Conservation (phyloP, 2,797 vertebrate species). For the Halcyon chelicuti region DNA sequence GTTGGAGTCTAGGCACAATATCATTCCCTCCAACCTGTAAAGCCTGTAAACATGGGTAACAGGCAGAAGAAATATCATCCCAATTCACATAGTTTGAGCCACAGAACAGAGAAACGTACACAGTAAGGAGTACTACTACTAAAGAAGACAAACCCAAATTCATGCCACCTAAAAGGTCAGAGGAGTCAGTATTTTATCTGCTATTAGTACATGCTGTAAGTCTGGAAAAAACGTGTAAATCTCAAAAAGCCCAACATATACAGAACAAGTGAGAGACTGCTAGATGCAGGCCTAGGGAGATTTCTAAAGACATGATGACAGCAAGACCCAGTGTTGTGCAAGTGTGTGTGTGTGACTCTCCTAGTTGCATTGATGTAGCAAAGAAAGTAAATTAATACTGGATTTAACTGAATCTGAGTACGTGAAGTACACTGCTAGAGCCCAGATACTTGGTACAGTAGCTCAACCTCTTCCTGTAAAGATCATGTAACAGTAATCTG, state of each 20-base stretch:
- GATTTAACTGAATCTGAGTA: neutral
- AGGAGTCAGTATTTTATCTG: neutral
- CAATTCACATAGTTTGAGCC: neutral
- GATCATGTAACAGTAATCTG: neutral
- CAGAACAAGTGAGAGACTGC: neutral
- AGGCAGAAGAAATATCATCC: neutral
- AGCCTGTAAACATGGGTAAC: neutral
- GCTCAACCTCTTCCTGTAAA: neutral
- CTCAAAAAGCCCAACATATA: neutral
- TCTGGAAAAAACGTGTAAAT: neutral
- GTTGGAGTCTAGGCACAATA: neutral
- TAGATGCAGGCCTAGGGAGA: neutral
- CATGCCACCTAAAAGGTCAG: neutral
- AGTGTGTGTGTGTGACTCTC: neutral
- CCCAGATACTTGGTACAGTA: neutral
- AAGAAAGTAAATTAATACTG: neutral
- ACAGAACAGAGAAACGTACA: neutral
- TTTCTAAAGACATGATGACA: neutral
- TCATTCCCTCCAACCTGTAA: neutral
- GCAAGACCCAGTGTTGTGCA: too few species aligned
- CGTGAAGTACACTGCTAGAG: neutral
- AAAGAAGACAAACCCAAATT: neutral
- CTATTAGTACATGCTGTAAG: neutral
- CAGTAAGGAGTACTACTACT: neutral
- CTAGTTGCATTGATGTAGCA: neutral